Evolutionary conservation across 2,797 vertebrate species (phyloP).

Genomic region (Aeoliscus strigatus): DNA sequence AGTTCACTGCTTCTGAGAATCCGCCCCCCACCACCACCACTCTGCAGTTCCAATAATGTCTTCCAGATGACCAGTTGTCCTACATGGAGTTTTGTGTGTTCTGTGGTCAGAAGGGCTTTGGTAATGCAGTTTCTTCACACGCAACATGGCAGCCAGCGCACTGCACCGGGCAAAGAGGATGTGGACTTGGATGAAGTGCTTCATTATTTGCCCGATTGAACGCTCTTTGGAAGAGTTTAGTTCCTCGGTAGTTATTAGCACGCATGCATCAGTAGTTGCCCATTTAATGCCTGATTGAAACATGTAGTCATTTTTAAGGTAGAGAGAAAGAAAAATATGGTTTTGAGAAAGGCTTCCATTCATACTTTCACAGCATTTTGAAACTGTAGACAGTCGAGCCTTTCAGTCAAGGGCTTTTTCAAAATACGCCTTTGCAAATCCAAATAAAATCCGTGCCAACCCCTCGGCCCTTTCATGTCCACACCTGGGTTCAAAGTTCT

Average conservation of each 20-base stretch:
- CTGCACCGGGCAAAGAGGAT: slow-evolving; percentile 34
- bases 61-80: slow-evolving; percentile 69
- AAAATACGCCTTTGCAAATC: slow-evolving; percentile 66
- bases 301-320: slow-evolving; percentile 38
- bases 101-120: slow-evolving; percentile 40
- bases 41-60: slow-evolving; percentile 61
- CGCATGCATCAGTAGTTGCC: slow-evolving; percentile 30
- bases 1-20: slow-evolving; percentile 68
- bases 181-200: slow-evolving; percentile 52
- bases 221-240: slow-evolving; percentile 26
- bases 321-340: slow-evolving; percentile 51
- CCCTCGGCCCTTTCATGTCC: slow-evolving; percentile 72
- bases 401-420: slow-evolving; percentile 66
- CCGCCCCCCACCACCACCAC: slow-evolving; percentile 12
- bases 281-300: slow-evolving; percentile 26
- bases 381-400: slow-evolving; percentile 62
- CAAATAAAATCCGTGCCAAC: slow-evolving; percentile 70
- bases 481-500: slow-evolving; percentile 74
- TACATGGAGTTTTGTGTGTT: slow-evolving; percentile 51
- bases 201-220: slow-evolving; percentile 52
- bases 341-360: slow-evolving; percentile 67
- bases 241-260: slow-evolving; percentile 24
- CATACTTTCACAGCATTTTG: slow-evolving; percentile 62
- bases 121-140: slow-evolving; percentile 55
- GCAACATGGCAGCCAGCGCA: slow-evolving; percentile 36